Base-by-base conservation (phyloP, 2,888 invertebrate species). In the Petrolisthes manimaculis region DNA sequence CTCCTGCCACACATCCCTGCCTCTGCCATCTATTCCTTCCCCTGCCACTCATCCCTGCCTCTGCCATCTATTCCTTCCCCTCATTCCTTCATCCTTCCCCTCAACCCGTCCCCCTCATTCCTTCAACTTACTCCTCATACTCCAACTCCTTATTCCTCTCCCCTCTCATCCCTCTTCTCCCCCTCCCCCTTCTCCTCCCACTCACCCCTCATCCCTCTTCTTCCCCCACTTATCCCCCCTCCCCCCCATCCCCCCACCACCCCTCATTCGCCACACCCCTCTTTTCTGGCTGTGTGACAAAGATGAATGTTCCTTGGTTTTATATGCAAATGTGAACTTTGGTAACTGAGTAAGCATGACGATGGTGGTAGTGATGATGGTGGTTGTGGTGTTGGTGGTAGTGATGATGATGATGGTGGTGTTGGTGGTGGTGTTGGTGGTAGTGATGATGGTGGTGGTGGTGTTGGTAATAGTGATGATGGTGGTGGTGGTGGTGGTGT, bases 251-350 rank as follows among this genome's bases (percentile, higher is more conserved):
- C 2, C 37, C 37, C 37, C 2, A 37, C 37, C 37, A 0, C 37
- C 37, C 37, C 37, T 37, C 37, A 37, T 37, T 37, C 37, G 37
- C 37, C 37, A 12, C 61, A 9, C 18, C 61, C 61, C 4, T 54
- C 55, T 56, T 8, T 56, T 21, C 67, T 81, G 81, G 81, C 37
- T 4, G 4, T 4, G 55, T 81, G 81, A 81, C 81, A 81, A 80
- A 67, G 67, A 81, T 21, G 51, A 51, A 67, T 67, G 81, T 81
- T 55, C 55, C 55, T 21, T 14, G 56, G 80, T 21, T 80, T 67
- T 81, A 37, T 61, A 67, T 81, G 81, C 18, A 67, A 67, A 67
- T 61, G 37, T 67, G 81, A 67, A 24, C 5, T 0, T 24, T 71
- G 79, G 79, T 54, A 54, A 21, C 12, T n/a, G 6, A 56, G 55